Evolutionary conservation across 2,797 vertebrate species (phyloP), one percentile per base, ranked within the genome.

Genomic region (Acridotheres tristis): DNA sequence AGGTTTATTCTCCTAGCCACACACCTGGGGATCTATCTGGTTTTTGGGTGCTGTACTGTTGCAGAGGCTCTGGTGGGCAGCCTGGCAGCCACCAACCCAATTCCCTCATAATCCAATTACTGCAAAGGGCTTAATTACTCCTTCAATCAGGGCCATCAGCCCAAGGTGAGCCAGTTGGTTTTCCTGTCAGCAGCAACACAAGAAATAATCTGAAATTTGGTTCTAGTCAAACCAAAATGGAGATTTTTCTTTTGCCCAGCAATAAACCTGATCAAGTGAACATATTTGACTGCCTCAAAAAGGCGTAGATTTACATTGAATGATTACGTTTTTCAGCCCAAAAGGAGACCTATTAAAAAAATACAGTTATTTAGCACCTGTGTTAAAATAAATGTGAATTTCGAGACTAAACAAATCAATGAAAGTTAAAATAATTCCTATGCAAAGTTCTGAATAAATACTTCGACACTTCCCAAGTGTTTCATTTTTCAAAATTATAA

Each of bases 141-240:
- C 14, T 78, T 62, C 21, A 1, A 4, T 5, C 63, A 23, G 0
- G 0, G 25, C 5, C 10, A 6, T 55, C 42, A 71, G 62, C 19
- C 38, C 47, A 47, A 16, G 13, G 9, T 17, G 50, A 73, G 65
- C 57, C 66, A 47, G 45, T 6, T 19, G 19, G 0, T 59, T 53
- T 84, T 69, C 34, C 55, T 63, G 47, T 51, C 55, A 29, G 30
- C 45, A 77, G 43, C 19, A 66, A 32, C 15, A 47, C 4, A 30
- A 65, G 54, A 77, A 86, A 75, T 26, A 61, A 57, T 18, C 69
- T 34, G 19, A 73, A 82, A 38, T 17, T 23, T 55, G 12, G 6
- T n/a, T 85, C 15, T 21, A 51, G 30, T 59, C 40, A 73, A 75
- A 58, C 30, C 26, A 11, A 87, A 89, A 22, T 9, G 13, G 15